Evolutionary conservation across 2,797 vertebrate genomes (phyloP), one percentile per base, ranked within the genome.

Genomic region (Acridotheres tristis): DNA sequence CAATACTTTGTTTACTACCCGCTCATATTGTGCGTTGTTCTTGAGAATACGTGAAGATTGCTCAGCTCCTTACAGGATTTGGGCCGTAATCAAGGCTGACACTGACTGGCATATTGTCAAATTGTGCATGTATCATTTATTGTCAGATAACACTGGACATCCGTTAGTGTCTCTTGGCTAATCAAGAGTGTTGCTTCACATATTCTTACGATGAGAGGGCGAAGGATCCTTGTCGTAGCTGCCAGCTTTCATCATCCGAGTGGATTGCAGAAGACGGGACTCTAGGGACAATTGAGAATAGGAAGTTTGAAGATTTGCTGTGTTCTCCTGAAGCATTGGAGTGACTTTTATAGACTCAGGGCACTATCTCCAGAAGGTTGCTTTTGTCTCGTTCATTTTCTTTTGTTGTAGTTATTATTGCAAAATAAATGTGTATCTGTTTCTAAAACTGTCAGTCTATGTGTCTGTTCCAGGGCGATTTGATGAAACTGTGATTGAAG

Each of bases 401-500:
- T 58, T 53, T 75, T 17, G 2, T 40, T 18, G 19, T 85, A 43
- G 42, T 72, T 75, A 20, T 74, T 85, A 51, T 58, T 87, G 51
- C 15, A 71, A 57, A 93, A 47, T 42, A 92, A 71, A 51, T n/a
- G 23, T 75, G 51, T 76, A 53, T 36, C 73, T 79, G 57, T 90
- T 88, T 85, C 73, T 94, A 21, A 94, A 87, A 48, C 81, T 94
- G 89, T 59, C 76, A 71, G 69, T 95, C 94, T 53, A 1, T 81
- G 17, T 76, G 87, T 97, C 68, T 93, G 42, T 97, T 97, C 74
- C 90, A 99, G 99, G 99, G 73, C 98, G 99, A 82, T 99, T 99
- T 97, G 99, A 99, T 95, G 98, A 99, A 85, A 98, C 98, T 0
- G 99, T 99, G 93, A 99, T 99, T 74, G 99, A 99, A 97, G 98